Evolutionary conservation across 2,888 invertebrate species (phyloP).

Genomic region (Clanis bilineata): DNA sequence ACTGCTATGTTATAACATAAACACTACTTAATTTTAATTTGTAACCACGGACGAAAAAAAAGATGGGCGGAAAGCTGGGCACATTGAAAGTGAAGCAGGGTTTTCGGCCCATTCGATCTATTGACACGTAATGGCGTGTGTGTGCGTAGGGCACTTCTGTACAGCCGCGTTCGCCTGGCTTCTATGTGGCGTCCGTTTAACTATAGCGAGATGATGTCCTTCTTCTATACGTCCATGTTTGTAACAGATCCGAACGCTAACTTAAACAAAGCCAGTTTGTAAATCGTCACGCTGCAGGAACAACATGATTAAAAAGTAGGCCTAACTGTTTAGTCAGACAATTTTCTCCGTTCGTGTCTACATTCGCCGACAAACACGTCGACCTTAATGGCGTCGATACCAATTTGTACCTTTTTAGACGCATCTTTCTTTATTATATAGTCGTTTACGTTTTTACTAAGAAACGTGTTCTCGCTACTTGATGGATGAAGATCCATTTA

Average conservation of each 20-base stretch:
- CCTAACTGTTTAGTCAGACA: constrained; percentile 61
- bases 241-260: constrained; percentile 36
- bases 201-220: too few species aligned
- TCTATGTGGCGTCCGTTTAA: too few species aligned
- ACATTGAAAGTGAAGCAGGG: too few species aligned
- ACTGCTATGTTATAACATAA: neutral
- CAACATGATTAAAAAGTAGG: constrained; percentile 62
- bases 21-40: too few species aligned
- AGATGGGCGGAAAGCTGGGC: too few species aligned
- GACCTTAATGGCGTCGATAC: constrained; percentile 52
- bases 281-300: constrained; percentile 45
- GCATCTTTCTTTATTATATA: constrained; percentile 12
- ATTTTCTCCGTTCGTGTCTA: constrained; percentile 54
- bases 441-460: constrained; percentile 3
- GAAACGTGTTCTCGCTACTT: neutral
- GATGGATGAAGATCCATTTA: too few species aligned
- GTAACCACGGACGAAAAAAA: too few species aligned
- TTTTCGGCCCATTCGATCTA: too few species aligned
- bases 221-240: too few species aligned
- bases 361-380: constrained; percentile 49
- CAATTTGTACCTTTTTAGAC: constrained; percentile 19
- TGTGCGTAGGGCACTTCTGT: too few species aligned
- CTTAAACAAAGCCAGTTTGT: constrained; percentile 31
- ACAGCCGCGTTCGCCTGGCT: too few species aligned
- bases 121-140: too few species aligned